Evolutionary conservation across 2,888 invertebrate species (phyloP).

Genomic region (Frankliniella intonsa): DNA sequence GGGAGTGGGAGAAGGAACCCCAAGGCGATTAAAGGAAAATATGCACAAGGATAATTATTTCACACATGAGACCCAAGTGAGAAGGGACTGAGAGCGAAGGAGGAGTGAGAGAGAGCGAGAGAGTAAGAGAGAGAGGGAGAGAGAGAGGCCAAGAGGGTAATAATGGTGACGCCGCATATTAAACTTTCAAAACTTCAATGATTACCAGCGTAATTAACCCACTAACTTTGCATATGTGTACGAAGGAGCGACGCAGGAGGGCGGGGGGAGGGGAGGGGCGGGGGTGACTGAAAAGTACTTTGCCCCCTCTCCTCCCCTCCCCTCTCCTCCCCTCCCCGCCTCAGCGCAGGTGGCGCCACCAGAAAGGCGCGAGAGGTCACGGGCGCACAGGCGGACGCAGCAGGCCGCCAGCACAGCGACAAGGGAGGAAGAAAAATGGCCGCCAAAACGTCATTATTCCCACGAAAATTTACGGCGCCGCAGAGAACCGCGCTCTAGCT

Average conservation of each 20-base stretch:
- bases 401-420: too few relatives aligned
- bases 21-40: conserved; percentile 7
- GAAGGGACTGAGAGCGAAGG: neutral
- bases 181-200: conserved; percentile 23
- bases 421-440: too few relatives aligned
- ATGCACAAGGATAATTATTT: conserved; percentile 10
- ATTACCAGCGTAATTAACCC: conserved; percentile 19
- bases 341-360: too few relatives aligned
- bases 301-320: too few relatives aligned
- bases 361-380: too few relatives aligned
- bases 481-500: too few relatives aligned
- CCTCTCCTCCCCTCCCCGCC: too few relatives aligned
- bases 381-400: too few relatives aligned
- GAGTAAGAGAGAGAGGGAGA: neutral
- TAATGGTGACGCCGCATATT: conserved; percentile 2
- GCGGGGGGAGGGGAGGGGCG: neutral
- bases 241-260: neutral
- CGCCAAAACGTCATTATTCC: too few relatives aligned
- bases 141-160: neutral
- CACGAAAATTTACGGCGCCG: too few relatives aligned
- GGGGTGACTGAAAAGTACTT: too few relatives aligned
- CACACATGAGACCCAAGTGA: neutral
- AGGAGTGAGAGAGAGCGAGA: neutral
- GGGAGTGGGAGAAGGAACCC: neutral
- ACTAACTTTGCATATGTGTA: conserved; percentile 20